Evolutionary conservation across 2,888 invertebrate species (phyloP).

Genomic region (Drosophila acutilabella): DNA sequence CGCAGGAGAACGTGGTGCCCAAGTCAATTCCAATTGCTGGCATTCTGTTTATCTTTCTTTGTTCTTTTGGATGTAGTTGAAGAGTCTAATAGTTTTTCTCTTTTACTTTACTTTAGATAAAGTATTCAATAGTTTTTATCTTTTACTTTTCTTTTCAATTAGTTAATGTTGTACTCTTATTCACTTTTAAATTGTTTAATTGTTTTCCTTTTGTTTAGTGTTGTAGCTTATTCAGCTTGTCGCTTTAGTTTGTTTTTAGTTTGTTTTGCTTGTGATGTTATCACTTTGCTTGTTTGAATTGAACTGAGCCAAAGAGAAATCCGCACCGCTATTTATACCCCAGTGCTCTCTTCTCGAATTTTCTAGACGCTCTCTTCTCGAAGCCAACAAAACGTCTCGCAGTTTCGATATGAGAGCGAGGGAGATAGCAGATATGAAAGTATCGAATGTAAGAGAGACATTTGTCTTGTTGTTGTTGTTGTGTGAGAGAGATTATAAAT

Average conservation of each 20-base stretch:
- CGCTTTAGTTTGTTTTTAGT: slow-evolving; percentile 20
- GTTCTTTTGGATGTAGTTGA: neutral
- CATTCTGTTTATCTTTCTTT: slow-evolving; percentile 52
- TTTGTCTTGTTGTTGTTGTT: neutral
- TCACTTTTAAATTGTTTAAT: neutral
- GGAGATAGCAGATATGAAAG: neutral
- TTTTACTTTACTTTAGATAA: neutral
- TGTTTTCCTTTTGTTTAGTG: slow-evolving; percentile 2
- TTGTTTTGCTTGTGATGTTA: slow-evolving; percentile 32
- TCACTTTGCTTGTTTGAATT: slow-evolving; percentile 64
- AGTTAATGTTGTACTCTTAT: neutral
- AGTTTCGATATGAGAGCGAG: slow-evolving; percentile 6
- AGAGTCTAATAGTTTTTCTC: neutral
- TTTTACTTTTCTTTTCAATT: neutral
- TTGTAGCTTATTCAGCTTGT: slow-evolving; percentile 56
- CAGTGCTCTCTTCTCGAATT: slow-evolving; percentile 46
- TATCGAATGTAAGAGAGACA: neutral
- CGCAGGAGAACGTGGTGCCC: slow-evolving; percentile 89
- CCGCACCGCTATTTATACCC: slow-evolving; percentile 62
- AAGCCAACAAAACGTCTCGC: slow-evolving; percentile 24
- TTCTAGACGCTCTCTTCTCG: slow-evolving; percentile 58
- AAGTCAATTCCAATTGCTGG: slow-evolving; percentile 87
- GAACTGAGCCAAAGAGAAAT: slow-evolving; percentile 53
- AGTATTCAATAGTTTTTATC: neutral
- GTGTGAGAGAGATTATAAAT: slow-evolving; percentile 10